Conservation (phyloP, 2,888 invertebrate genomes). For the Tanypteryx hageni region DNA sequence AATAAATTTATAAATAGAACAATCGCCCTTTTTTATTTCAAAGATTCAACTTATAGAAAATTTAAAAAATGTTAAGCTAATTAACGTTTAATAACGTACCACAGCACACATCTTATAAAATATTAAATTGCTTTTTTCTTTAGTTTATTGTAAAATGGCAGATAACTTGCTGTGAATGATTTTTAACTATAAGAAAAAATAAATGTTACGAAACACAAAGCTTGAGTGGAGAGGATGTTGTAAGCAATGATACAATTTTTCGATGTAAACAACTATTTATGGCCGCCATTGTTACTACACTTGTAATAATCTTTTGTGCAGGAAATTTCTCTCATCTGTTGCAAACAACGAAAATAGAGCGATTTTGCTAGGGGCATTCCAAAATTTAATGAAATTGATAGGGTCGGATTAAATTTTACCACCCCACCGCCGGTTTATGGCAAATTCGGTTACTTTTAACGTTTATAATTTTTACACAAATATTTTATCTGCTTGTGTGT, state of each 20-base stretch:
- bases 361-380: background rate
- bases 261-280: too few relatives aligned
- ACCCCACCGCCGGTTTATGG: background rate
- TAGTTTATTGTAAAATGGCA: too few relatives aligned
- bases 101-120: too few relatives aligned
- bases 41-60: background rate
- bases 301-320: too few relatives aligned
- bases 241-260: too few relatives aligned
- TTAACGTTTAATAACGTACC: background rate
- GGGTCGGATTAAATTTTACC: background rate
- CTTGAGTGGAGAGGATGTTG: too few relatives aligned
- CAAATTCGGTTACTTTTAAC: background rate
- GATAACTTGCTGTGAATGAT: too few relatives aligned
- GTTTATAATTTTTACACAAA: background rate
- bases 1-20: background rate
- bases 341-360: background rate
- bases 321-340: background rate
- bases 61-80: background rate
- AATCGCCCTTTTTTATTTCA: background rate
- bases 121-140: too few relatives aligned
- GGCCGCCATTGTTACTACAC: too few relatives aligned
- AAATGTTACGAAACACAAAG: too few relatives aligned
- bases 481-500: background rate
- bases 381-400: background rate
- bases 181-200: too few relatives aligned